phyloP scores from a whole-genome alignment of 2,888 invertebrate species.

The Caenorhabditis sp. region DNA sequence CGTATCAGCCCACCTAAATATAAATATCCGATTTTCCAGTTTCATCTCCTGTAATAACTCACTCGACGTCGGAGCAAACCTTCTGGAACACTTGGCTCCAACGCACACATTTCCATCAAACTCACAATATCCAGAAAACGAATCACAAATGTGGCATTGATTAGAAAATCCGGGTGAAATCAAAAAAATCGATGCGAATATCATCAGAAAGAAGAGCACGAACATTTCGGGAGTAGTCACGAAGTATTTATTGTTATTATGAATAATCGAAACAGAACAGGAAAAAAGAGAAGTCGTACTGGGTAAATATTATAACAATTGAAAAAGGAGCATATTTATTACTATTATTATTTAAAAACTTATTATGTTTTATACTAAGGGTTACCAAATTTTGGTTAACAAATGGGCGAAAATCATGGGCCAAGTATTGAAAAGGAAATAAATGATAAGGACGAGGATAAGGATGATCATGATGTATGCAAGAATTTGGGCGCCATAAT shows the following conservation, averaged over 20 bases:
- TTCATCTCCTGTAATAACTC: no score
- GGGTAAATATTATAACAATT: neutral
- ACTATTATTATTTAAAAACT: no score
- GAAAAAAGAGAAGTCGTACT: neutral
- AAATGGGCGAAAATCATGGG: conserved; percentile 19
- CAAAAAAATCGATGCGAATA: neutral
- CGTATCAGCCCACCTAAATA: conserved; percentile 48
- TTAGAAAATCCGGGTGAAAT: neutral
- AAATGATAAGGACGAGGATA: conserved; percentile 16
- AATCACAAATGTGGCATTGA: conserved; percentile 44
- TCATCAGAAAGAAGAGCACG: neutral
- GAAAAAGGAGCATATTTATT: neutral
- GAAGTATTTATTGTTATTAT: neutral
- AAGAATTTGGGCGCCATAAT: conserved; percentile 38
- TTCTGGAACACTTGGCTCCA: conserved; percentile 34
- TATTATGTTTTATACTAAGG: neutral
- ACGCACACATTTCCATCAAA: conserved; percentile 42
- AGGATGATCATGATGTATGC: conserved; percentile 44
- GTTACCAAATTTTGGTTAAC: conserved; percentile 1
- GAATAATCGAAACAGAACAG: neutral
- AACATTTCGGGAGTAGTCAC: neutral
- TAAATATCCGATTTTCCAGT: no score
- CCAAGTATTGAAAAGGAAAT: conserved; percentile 29
- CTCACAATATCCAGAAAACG: conserved; percentile 47
- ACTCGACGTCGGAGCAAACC: conserved; percentile 39